Conservation (phyloP, 2,888 invertebrate genomes). For the Drosophila formosana region DNA sequence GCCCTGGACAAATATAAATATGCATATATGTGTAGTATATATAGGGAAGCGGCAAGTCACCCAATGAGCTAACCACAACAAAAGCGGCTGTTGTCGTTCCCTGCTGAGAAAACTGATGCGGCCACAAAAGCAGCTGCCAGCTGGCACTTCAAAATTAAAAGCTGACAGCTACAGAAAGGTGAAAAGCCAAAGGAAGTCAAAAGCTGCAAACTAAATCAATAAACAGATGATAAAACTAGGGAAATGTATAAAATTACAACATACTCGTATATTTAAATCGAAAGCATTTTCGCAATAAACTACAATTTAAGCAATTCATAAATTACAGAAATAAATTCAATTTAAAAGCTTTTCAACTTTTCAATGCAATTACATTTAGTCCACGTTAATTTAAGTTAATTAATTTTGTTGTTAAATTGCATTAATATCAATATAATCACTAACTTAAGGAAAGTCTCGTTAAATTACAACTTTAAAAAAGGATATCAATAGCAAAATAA, state of each 20-base stretch:
- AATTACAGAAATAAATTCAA: neutral
- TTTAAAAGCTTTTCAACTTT: neutral
- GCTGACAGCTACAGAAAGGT: constrained; percentile 9
- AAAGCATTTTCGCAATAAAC: too few species aligned
- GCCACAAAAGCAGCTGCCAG: constrained; percentile 33
- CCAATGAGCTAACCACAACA: constrained; percentile 62
- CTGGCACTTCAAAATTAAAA: constrained; percentile 28
- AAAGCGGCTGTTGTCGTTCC: constrained; percentile 37
- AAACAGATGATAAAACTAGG: neutral
- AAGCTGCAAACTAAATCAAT: neutral
- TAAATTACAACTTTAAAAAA: too few species aligned
- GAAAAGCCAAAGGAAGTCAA: constrained; percentile 6
- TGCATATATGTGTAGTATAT: neutral
- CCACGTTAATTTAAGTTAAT: too few species aligned
- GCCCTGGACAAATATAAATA: constrained; percentile 4
- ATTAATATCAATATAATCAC: too few species aligned
- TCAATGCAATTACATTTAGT: too few species aligned
- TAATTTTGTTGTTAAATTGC: too few species aligned
- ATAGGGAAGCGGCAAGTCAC: constrained; percentile 43
- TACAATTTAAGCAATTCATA: neutral
- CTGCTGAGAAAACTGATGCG: constrained; percentile 28
- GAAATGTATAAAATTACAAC: neutral
- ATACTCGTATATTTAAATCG: too few species aligned
- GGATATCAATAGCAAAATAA: too few species aligned
- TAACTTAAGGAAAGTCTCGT: too few species aligned